Conservation (phyloP, 1,140 invertebrate genomes). For the Dendrolimus kikuchii region DNA sequence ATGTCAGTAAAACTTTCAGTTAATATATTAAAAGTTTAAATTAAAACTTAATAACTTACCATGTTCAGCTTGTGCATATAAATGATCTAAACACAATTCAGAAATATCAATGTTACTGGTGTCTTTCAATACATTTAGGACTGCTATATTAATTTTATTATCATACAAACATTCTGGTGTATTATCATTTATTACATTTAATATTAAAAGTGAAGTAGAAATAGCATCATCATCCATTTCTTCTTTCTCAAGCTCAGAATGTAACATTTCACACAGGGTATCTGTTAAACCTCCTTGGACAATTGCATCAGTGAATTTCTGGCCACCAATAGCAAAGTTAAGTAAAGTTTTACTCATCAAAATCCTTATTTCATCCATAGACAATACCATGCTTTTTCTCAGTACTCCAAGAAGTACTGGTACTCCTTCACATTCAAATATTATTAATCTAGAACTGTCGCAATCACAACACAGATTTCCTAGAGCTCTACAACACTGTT, state of each 20-base stretch:
- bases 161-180: conserved; percentile 73
- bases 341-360: conserved; percentile 77
- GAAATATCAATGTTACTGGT: conserved; percentile 79
- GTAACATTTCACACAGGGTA: conserved; percentile 69
- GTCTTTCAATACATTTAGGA: conserved; percentile 75
- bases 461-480: conserved; percentile 93
- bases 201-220: conserved; percentile 78
- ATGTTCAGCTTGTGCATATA: conserved; percentile 83
- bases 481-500: conserved; percentile 84
- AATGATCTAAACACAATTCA: conserved; percentile 82
- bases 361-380: conserved; percentile 50
- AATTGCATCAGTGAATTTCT: conserved; percentile 77
- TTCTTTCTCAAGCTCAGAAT: conserved; percentile 38
- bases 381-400: conserved; percentile 30
- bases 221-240: conserved; percentile 61
- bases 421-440: conserved; percentile 76
- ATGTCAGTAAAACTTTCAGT: too few species aligned
- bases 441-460: conserved; percentile 77
- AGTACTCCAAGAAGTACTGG: conserved; percentile 67
- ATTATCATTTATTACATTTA: conserved; percentile 84
- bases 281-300: conserved; percentile 80
- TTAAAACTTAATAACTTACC: conserved; percentile 58
- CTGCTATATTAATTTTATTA: conserved; percentile 71
- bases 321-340: conserved; percentile 85
- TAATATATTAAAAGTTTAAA: too few species aligned